Percentiles rank a stretch among this genome's conserved stretches.
phyloP scores from a whole-genome alignment of 1,140 invertebrate genomes.

The Pseudachorutes palmiensis region DNA sequence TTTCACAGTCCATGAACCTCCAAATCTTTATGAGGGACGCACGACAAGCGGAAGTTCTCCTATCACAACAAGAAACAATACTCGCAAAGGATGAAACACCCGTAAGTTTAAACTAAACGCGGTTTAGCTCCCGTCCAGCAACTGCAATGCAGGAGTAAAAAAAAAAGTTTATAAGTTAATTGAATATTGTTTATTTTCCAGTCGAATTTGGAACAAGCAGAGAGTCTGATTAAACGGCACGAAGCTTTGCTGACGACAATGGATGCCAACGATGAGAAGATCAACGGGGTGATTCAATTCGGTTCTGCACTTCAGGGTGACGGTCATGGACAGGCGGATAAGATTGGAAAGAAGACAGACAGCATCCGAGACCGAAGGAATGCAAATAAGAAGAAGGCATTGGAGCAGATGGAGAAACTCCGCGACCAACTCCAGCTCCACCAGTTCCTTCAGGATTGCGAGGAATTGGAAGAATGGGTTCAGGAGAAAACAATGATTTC shows the following conservation, averaged over 20 bases:
- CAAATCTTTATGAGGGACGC: slow-evolving; percentile 95
- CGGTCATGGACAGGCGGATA: slow-evolving; percentile 73
- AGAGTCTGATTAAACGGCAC: slow-evolving; percentile 93
- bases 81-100: slow-evolving; percentile 92
- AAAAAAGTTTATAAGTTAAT: background rate
- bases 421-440: slow-evolving; percentile 89
- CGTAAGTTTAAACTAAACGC: too few species aligned
- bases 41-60: slow-evolving; percentile 90
- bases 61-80: slow-evolving; percentile 95
- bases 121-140: slow-evolving; percentile 1
- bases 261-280: slow-evolving; percentile 99
- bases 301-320: slow-evolving; percentile 80
- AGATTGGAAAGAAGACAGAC: slow-evolving; percentile 91
- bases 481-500: slow-evolving; percentile 98
- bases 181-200: slow-evolving; percentile 34
- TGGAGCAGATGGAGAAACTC: slow-evolving; percentile 84
- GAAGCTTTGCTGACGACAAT: slow-evolving; percentile 98
- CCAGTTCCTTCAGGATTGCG: slow-evolving; percentile 95
- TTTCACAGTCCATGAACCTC: slow-evolving; percentile 87
- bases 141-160: too few species aligned
- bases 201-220: slow-evolving; percentile 88
- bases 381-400: slow-evolving; percentile 80
- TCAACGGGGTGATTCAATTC: slow-evolving; percentile 89
- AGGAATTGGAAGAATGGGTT: slow-evolving; percentile 91
- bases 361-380: slow-evolving; percentile 82